Evolutionary conservation across 2,888 invertebrate species (phyloP).

Genomic region (Gnatocerus cornutus): DNA sequence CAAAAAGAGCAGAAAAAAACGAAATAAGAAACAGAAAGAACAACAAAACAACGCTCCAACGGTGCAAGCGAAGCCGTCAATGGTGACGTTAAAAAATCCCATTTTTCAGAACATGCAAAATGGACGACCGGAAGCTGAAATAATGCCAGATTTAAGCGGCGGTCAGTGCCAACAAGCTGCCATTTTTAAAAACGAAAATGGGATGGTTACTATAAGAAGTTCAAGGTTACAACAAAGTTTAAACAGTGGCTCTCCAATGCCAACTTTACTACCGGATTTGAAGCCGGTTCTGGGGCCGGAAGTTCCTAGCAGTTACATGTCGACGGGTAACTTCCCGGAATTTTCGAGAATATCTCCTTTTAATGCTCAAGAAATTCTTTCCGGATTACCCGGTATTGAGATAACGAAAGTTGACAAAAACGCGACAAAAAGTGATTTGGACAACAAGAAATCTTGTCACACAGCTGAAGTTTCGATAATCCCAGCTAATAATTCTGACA

Average conservation of each 20-base stretch:
- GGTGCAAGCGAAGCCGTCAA: constrained; percentile 71
- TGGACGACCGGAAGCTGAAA: constrained; percentile 57
- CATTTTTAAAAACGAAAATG: constrained; percentile 81
- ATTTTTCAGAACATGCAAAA: constrained; percentile 79
- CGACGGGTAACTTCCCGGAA: constrained; percentile 48
- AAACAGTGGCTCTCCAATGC: constrained; percentile 57
- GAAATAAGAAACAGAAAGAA: constrained; percentile 70
- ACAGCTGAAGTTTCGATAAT: constrained; percentile 70
- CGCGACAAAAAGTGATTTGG: constrained; percentile 57
- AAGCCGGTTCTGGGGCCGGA: constrained; percentile 63
- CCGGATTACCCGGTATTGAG: constrained; percentile 69
- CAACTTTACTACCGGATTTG: constrained; percentile 61
- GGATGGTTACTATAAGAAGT: constrained; percentile 90
- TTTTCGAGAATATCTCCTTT: constrained; percentile 59
- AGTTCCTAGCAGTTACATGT: constrained; percentile 50
- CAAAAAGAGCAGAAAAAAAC: constrained; percentile 74
- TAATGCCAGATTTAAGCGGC: constrained; percentile 54
- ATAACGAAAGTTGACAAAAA: constrained; percentile 69
- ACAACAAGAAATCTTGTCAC: constrained; percentile 63
- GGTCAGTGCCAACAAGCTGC: constrained; percentile 75
- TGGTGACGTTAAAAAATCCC: constrained; percentile 86
- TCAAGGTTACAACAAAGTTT: constrained; percentile 74
- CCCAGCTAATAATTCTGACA: constrained; percentile 64
- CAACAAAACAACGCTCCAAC: constrained; percentile 55
- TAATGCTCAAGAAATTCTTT: constrained; percentile 69